These are phyloP conservation scores for Dynastes hyllus DNA, from an alignment of 2,888 invertebrate genomes.

Conservation along the genomic window DNA sequence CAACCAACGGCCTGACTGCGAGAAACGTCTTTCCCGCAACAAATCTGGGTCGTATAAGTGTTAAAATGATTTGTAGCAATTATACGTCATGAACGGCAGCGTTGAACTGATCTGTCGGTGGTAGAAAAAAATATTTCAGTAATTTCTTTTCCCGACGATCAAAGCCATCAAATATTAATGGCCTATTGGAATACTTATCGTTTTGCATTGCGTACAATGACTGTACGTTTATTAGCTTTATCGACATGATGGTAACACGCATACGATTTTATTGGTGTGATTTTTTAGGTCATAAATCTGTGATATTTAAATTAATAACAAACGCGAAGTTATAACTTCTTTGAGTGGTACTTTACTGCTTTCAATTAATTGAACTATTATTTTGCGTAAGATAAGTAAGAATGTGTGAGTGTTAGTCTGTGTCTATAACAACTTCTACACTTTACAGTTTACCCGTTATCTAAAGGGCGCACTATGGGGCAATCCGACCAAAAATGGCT, in stretches of 20 bases:
- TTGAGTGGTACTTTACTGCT: background rate
- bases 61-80: slow-evolving; percentile 4
- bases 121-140: background rate
- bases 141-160: background rate
- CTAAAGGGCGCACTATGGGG: no score
- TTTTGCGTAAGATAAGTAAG: no score
- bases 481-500: no score
- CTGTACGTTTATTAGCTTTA: background rate
- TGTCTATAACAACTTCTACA: no score
- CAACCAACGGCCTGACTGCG: background rate
- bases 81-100: background rate
- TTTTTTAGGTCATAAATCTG: background rate
- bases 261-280: background rate
- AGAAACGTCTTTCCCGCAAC: background rate
- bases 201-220: background rate
- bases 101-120: background rate
- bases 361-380: background rate
- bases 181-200: background rate
- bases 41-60: background rate
- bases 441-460: no score
- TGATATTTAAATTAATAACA: background rate
- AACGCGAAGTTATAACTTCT: background rate
- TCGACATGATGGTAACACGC: background rate
- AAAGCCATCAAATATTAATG: slow-evolving; percentile 1
- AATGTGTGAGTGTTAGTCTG: no score